Evolutionary conservation across 2,888 invertebrate genomes (phyloP).

Genomic region (Dynastes grantii): DNA sequence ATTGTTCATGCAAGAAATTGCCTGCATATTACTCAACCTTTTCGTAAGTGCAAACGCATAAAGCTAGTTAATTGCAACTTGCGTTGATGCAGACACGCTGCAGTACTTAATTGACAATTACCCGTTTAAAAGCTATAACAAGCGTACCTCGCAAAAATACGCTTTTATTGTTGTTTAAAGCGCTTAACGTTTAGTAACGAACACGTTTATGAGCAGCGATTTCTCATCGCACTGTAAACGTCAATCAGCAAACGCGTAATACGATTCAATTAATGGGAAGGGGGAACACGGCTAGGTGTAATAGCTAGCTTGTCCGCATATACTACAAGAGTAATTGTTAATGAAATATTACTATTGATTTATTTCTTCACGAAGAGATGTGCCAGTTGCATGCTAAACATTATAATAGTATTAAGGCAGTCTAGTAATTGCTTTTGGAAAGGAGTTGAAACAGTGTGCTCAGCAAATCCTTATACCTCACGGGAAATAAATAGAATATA

Average conservation of each 20-base stretch:
- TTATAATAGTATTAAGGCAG: too few relatives aligned
- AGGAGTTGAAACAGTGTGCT: too few relatives aligned
- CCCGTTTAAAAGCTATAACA: conserved; percentile 40
- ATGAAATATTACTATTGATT: too few relatives aligned
- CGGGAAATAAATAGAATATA: too few relatives aligned
- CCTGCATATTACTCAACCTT: conserved; percentile 8
- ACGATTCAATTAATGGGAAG: conserved; percentile 38
- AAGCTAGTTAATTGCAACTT: conserved; percentile 25
- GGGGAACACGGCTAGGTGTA: not conserved
- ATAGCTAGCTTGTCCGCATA: not conserved
- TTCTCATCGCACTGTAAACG: conserved; percentile 39
- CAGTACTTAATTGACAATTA: conserved; percentile 37
- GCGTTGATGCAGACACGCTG: conserved; percentile 9
- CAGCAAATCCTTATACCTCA: too few relatives aligned
- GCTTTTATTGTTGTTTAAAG: conserved; percentile 44
- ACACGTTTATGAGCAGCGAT: conserved; percentile 43
- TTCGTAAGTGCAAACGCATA: conserved; percentile 25
- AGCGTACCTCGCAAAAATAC: conserved; percentile 31
- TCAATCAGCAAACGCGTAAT: conserved; percentile 42
- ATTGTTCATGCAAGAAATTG: not conserved
- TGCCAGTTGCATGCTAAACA: too few relatives aligned
- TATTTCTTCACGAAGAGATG: too few relatives aligned
- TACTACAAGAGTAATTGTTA: not conserved
- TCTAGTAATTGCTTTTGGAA: too few relatives aligned
- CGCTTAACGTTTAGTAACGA: conserved; percentile 44